Base-by-base conservation (phyloP, 2,113 vertebrate species). In the Oreocharis arfaki region DNA sequence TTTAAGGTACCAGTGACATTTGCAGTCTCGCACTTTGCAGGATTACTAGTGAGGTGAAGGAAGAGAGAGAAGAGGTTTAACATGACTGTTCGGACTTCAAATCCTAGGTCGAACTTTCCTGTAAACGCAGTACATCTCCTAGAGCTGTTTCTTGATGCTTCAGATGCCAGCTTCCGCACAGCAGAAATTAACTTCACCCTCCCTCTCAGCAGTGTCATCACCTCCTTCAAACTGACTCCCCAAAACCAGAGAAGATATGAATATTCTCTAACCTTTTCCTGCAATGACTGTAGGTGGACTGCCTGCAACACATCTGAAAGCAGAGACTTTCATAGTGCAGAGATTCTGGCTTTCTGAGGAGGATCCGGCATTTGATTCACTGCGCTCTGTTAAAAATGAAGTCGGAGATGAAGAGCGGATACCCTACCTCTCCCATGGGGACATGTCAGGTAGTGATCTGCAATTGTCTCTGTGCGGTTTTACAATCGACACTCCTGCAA, bases 241-340 rank as follows among this genome's bases (percentile, higher is more conserved):
- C 75, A 81, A 81, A 86, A 75, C 23, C 44, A 84, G 61, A 60
- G 56, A 87, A 87, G 57, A 94, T 87, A 93, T 10, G 52, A 93
- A 90, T 92, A 94, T 77, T 55, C 60, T 86, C 86, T 90, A 93
- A 84, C 84, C 90, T 94, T 95, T 93, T 88, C 84, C 64, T 68
- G 64, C 61, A 93, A 56, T 0, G 7, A 71, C 68, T 78, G 88
- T 95, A 95, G 96, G 93, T 95, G 95, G 96, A 78, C 47, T 81
- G 83, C 64, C 76, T 94, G 92, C 88, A 84, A 89, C 52, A 64
- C 53, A 83, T 92, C 85, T 71, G 76, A 93, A 93, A 65, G 65
- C 65, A 17, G 64, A 70, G 74, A 22, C 67, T 85, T 94, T 75
- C 52, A 60, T 15, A 84, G 35, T 24, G 35, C 65, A 95, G 64